Percentiles rank a stretch among this genome's conserved stretches.
Conservation (phyloP, 2,888 invertebrate genomes). For the Drosophila hawaiiensis region DNA sequence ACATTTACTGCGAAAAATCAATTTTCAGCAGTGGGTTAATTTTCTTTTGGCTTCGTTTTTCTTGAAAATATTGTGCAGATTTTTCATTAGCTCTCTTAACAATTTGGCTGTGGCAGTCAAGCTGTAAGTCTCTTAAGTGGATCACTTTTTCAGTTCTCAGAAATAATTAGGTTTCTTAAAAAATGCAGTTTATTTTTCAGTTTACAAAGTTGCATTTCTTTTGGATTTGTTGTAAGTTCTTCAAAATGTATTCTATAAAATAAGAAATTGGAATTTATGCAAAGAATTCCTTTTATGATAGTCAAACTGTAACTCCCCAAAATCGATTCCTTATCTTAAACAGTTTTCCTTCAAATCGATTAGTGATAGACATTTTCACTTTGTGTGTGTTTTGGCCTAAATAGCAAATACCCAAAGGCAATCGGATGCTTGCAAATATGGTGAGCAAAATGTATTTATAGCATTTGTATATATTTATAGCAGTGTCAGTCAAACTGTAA, state of each 20-base stretch:
- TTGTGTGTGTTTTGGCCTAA: not conserved
- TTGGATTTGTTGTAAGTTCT: not conserved
- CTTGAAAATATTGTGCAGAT: not conserved
- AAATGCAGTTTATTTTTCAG: not conserved
- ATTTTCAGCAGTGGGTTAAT: not conserved
- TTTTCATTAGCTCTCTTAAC: not conserved
- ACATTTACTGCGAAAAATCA: not conserved
- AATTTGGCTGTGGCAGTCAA: too few relatives aligned
- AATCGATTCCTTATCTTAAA: not conserved
- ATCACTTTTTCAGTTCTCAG: too few relatives aligned
- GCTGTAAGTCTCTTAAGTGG: too few relatives aligned
- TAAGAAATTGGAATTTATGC: rapidly evolving
- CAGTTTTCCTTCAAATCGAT: not conserved
- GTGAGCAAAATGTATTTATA: not conserved
- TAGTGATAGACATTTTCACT: not conserved
- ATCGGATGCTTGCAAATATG: not conserved
- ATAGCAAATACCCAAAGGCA: not conserved
- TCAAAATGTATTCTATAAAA: not conserved
- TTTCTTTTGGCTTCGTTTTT: not conserved
- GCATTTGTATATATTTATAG: not conserved
- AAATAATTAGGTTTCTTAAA: not conserved
- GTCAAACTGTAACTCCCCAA: not conserved
- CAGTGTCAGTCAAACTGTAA: constrained; percentile 29
- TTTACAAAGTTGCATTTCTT: not conserved
- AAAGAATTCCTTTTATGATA: not conserved